These are phyloP conservation scores for Didymodactylos carnosus DNA, from an alignment of 2,888 invertebrate species.

Conservation along the genomic window DNA sequence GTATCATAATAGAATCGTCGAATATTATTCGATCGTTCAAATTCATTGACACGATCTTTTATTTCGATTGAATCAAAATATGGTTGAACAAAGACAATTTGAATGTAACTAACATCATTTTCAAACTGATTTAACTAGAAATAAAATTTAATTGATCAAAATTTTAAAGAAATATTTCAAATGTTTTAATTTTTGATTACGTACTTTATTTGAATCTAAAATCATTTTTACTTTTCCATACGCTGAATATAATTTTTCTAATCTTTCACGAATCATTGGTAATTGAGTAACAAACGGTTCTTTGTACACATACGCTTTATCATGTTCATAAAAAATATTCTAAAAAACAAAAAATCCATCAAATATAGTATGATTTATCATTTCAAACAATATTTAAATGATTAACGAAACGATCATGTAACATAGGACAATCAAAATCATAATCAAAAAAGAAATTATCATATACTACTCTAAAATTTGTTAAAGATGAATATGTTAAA, in stretches of 20 bases:
- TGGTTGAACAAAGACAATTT: slow-evolving; percentile 82
- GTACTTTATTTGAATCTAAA: slow-evolving; percentile 49
- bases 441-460: no score
- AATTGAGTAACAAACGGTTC: slow-evolving; percentile 81
- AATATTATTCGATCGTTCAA: slow-evolving; percentile 72
- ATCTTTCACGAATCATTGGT: slow-evolving; percentile 71
- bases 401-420: no score
- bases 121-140: slow-evolving; percentile 53
- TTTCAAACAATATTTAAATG: no score
- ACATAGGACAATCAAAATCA: no score
- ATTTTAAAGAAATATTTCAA: not conserved
- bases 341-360: no score
- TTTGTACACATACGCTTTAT: slow-evolving; percentile 76
- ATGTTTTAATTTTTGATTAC: not conserved
- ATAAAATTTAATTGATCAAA: not conserved
- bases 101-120: slow-evolving; percentile 61
- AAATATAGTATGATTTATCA: no score
- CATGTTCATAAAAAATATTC: slow-evolving; percentile 43
- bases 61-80: slow-evolving; percentile 52
- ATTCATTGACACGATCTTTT: slow-evolving; percentile 55
- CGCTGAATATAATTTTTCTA: slow-evolving; percentile 65
- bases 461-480: no score
- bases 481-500: no score
- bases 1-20: slow-evolving; percentile 76
- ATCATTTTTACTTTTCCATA: slow-evolving; percentile 63